A percentile compares a stretch with the other conserved stretches of the same genome.
Conservation (phyloP, 2,888 invertebrate species). For the Euzetes globulus region DNA sequence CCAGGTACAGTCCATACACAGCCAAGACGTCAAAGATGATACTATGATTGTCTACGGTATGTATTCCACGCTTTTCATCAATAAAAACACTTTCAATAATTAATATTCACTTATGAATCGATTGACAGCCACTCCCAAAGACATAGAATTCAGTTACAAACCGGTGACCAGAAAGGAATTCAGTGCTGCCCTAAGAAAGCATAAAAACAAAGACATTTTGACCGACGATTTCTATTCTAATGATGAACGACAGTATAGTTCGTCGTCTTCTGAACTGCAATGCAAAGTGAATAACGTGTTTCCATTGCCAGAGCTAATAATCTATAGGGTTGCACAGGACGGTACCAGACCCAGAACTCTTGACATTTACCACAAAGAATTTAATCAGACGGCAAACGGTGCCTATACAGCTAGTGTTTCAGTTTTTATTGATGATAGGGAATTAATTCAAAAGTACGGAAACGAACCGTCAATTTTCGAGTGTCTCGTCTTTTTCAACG, state of each 20-base stretch:
- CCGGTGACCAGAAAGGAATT: conserved; percentile 13
- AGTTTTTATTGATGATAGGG: conserved; percentile 25
- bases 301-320: conserved; percentile 42
- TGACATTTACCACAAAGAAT: background rate
- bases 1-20: conserved; percentile 40
- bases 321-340: conserved; percentile 39
- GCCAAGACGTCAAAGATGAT: conserved; percentile 38
- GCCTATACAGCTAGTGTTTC: conserved; percentile 30
- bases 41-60: conserved; percentile 42
- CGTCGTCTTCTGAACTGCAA: conserved; percentile 35
- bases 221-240: background rate
- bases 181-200: conserved; percentile 15
- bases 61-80: background rate
- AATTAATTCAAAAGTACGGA: conserved; percentile 28
- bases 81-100: background rate
- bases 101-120: background rate
- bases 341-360: conserved; percentile 21
- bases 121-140: conserved; percentile 35
- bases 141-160: conserved; percentile 34
- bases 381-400: background rate
- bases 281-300: conserved; percentile 42
- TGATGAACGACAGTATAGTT: background rate
- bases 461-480: conserved; percentile 36
- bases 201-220: background rate
- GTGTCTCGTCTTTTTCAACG: conserved; percentile 37